phyloP scores from a whole-genome alignment of 1,140 invertebrate species.

The Phenacoccus solenopsis region DNA sequence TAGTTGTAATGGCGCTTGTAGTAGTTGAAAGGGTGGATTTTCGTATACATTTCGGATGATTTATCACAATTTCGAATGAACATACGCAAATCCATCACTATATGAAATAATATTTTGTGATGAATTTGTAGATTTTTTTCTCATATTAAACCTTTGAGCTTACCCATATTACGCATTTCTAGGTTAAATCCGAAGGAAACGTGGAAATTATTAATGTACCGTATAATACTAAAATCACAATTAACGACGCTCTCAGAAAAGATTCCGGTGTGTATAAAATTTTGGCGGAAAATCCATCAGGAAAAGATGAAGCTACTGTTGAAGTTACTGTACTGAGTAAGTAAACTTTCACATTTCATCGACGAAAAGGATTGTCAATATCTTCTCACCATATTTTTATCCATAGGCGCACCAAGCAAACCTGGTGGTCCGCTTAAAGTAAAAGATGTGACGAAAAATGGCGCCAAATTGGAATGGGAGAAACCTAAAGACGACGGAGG shows the following conservation, averaged over 20 bases:
- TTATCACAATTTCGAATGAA: no score
- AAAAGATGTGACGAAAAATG: slow-evolving; percentile 78
- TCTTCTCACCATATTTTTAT: neutral
- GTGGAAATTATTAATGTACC: slow-evolving; percentile 80
- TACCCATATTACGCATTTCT: neutral
- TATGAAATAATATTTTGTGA: neutral
- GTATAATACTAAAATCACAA: slow-evolving; percentile 83
- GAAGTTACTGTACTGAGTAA: slow-evolving; percentile 81
- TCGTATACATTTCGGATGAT: no score
- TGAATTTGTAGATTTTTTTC: neutral
- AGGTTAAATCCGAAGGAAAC: slow-evolving; percentile 48
- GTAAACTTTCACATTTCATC: slow-evolving; percentile 27
- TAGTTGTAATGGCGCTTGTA: neutral
- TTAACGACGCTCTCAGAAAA: slow-evolving; percentile 67
- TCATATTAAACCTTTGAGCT: neutral
- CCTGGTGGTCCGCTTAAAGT: slow-evolving; percentile 86
- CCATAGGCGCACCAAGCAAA: slow-evolving; percentile 58
- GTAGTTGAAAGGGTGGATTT: neutral
- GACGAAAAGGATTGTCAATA: neutral
- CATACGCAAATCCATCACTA: no score
- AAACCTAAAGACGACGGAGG: slow-evolving; percentile 98
- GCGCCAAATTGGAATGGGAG: slow-evolving; percentile 89
- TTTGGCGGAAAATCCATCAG: slow-evolving; percentile 80
- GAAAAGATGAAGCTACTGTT: slow-evolving; percentile 83
- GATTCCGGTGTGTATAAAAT: slow-evolving; percentile 86